Evolutionary conservation across 2,888 invertebrate genomes (phyloP), one percentile per base, ranked within the genome.

Genomic region (Lasioglossum villosulum): DNA sequence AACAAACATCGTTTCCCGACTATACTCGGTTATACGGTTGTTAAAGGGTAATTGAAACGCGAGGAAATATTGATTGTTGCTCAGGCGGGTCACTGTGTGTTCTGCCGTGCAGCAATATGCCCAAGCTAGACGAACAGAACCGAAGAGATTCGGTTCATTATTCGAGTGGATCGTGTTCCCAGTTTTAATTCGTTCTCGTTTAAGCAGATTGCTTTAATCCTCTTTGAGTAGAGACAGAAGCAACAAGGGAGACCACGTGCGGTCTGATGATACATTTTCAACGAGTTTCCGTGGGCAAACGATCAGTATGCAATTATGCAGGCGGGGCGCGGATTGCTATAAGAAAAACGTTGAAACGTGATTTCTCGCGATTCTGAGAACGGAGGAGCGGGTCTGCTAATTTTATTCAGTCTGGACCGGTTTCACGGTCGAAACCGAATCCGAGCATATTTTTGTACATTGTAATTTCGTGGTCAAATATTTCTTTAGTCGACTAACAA

Each of bases 111-210:
- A 4, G n/a, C n/a, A 4, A n/a, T 56, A 56, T 56, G n/a, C 12
- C 1, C 56, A 10, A n/a, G n/a, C n/a, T 0, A 56, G 56, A 56
- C n/a, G 30, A 71, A 37, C 37, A 30, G 56, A 48, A 23, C n/a
- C n/a, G 37, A 6, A 48, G 42, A 16, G 27, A 59, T 71, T 14
- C 10, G 71, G 71, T 71, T 52, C 63, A 72, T 70, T 30, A 39
- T 14, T 48, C 23, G 59, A 14, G 12, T 4, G 42, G n/a, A 56
- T 37, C 76, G 52, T 80, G 71, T 72, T 42, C 27, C 63, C 37
- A 12, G n/a, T 66, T 82, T 76, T 76, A 83, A 70, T 70, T 45
- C 39, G 14, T 27, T 39, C 77, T 4, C 19, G 45, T 45, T 70
- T 73, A 66, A 78, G 56, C 68, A 27, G 71, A 12, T 19, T n/a